Percentiles rank a stretch among this genome's conserved stretches.
These are phyloP conservation scores for Montifringilla adamsi DNA, from an alignment of 2,113 vertebrate species.

Conservation along the genomic window DNA sequence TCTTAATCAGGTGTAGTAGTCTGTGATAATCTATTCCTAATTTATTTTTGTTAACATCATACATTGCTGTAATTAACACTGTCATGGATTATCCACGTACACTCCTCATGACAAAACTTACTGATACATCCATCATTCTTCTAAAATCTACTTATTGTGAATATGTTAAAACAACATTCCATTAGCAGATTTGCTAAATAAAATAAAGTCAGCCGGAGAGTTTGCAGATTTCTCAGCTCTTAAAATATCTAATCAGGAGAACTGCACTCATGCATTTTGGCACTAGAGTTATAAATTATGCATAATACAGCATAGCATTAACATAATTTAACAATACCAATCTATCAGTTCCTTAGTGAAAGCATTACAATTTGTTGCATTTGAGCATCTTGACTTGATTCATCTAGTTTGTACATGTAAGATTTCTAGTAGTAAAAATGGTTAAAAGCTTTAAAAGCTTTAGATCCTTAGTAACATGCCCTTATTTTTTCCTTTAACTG, in stretches of 20 bases:
- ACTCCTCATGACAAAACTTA: not conserved
- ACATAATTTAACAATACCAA: slow-evolving; percentile 56
- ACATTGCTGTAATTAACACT: not conserved
- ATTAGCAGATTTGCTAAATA: slow-evolving; percentile 42
- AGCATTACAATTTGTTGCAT: not conserved
- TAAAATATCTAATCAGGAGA: slow-evolving; percentile 56
- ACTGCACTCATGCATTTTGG: slow-evolving; percentile 40
- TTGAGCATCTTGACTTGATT: not conserved
- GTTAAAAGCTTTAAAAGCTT: not conserved
- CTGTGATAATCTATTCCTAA: slow-evolving; percentile 35
- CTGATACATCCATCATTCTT: not conserved
- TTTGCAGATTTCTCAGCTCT: slow-evolving; percentile 43
- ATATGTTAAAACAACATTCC: not conserved
- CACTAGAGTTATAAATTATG: slow-evolving; percentile 64
- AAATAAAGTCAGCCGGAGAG: slow-evolving; percentile 20
- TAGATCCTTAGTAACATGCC: not conserved
- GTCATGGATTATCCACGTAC: not conserved
- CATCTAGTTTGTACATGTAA: not conserved
- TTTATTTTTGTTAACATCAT: slow-evolving; percentile 25
- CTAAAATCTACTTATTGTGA: not conserved
- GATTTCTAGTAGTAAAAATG: not conserved
- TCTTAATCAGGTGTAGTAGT: slow-evolving; percentile 61
- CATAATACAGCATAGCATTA: slow-evolving; percentile 57
- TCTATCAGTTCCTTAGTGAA: slow-evolving; percentile 18
- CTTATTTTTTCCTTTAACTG: not conserved